Conservation (phyloP, 2,888 invertebrate species). For the Dynastes maya region DNA sequence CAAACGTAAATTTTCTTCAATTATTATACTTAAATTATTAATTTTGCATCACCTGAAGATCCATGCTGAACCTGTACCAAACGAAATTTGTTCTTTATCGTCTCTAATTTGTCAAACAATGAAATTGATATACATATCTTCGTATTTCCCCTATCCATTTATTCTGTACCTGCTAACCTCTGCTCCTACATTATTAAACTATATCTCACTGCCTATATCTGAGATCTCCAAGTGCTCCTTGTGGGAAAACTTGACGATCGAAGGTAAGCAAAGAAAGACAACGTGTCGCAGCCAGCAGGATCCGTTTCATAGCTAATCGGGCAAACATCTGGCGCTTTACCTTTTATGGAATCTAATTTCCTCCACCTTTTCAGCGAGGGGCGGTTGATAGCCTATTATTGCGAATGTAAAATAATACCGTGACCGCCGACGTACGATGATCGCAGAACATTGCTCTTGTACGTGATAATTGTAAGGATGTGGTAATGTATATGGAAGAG, state of each 20-base stretch:
- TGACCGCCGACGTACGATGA: slow-evolving; percentile 1
- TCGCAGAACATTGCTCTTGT: not conserved
- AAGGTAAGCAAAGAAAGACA: not conserved
- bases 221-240: not conserved
- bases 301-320: slow-evolving; percentile 4
- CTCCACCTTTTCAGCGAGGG: not conserved
- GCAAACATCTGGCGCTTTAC: slow-evolving; percentile 13
- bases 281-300: not conserved
- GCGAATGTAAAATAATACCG: slow-evolving; percentile 17
- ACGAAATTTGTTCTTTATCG: too few species aligned
- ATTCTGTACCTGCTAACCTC: not conserved
- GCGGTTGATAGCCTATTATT: not conserved
- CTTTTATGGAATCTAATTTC: slow-evolving; percentile 17
- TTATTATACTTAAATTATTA: too few species aligned
- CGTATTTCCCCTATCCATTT: not conserved
- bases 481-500: not conserved
- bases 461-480: slow-evolving; percentile 18
- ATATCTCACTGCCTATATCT: not conserved
- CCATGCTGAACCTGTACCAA: too few species aligned
- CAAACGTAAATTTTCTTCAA: too few species aligned
- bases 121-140: not conserved
- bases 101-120: not conserved
- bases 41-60: too few species aligned
- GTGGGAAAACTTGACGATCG: not conserved
- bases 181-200: not conserved